Conservation (phyloP, 2,113 vertebrate genomes). For the Nanorana parkeri region DNA sequence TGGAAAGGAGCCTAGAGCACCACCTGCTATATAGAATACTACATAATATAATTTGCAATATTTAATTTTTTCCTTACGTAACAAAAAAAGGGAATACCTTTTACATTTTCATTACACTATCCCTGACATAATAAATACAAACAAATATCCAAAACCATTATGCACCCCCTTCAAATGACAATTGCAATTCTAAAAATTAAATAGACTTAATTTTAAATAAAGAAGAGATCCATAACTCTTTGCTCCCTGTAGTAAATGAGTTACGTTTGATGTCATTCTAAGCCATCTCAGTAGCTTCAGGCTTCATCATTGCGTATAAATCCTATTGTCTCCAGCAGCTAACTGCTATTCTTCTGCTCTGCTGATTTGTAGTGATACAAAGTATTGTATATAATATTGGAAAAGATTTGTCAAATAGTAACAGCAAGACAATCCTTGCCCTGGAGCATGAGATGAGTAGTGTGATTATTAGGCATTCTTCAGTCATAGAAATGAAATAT, state of each 20-base stretch:
- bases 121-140: too few species aligned
- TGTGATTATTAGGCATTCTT: too few species aligned
- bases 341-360: conserved; percentile 14
- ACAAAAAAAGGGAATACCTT: too few species aligned
- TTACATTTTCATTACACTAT: too few species aligned
- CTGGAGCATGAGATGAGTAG: conserved; percentile 7
- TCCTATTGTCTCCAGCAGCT: conserved; percentile 30
- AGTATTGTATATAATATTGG: conserved; percentile 4
- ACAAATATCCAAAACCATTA: too few species aligned
- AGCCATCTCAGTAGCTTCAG: not conserved
- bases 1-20: too few species aligned
- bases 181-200: too few species aligned
- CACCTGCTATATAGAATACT: too few species aligned
- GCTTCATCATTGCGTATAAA: conserved; percentile 23
- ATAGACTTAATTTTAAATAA: not conserved
- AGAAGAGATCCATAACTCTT: not conserved
- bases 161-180: too few species aligned
- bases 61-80: too few species aligned
- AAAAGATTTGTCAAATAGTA: conserved; percentile 4
- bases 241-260: not conserved
- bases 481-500: too few species aligned
- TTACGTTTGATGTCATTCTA: conserved; percentile 32
- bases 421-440: not conserved
- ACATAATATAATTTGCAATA: too few species aligned
- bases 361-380: conserved; percentile 20